Evolutionary conservation across 2,113 vertebrate genomes (phyloP).

Genomic region (human (Homo sapiens)): DNA sequence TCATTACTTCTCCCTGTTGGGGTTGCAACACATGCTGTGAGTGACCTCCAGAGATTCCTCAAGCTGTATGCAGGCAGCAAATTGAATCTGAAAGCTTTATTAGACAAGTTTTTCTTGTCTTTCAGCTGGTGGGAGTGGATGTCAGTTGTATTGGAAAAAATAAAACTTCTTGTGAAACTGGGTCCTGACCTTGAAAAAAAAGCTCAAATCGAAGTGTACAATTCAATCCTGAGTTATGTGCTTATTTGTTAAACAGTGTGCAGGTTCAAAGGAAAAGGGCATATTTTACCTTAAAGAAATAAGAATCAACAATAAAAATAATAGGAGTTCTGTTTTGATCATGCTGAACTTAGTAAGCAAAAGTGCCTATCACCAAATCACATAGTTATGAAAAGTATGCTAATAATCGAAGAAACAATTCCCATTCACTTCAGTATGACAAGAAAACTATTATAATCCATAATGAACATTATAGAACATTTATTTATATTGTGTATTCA

Average conservation of each 20-base stretch:
- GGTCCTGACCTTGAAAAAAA: conserved; percentile 83
- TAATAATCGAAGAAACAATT: background rate
- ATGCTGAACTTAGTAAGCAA: background rate
- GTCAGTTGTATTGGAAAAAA: conserved; percentile 82
- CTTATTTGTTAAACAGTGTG: conserved; percentile 76
- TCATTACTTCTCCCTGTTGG: conserved; percentile 87
- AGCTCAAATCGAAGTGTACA: conserved; percentile 76
- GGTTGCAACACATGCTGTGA: conserved; percentile 84
- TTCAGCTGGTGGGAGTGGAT: conserved; percentile 81
- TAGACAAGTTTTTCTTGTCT: conserved; percentile 88
- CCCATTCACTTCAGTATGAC: background rate
- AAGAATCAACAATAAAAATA: conserved; percentile 54
- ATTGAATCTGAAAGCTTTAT: conserved; percentile 91
- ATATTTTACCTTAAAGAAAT: conserved; percentile 63
- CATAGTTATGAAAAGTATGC: background rate
- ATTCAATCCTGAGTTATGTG: conserved; percentile 74
- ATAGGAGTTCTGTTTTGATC: conserved; percentile 8
- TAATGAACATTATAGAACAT: background rate
- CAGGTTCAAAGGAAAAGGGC: conserved; percentile 1
- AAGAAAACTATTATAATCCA: conserved; percentile 7
- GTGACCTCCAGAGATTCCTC: conserved; percentile 87
- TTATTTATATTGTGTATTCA: background rate
- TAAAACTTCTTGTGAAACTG: conserved; percentile 81
- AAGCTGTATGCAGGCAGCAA: conserved; percentile 84
- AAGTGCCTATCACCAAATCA: conserved; percentile 16